Conservation (phyloP, 2,113 vertebrate genomes). For the Ovis canadensis region DNA sequence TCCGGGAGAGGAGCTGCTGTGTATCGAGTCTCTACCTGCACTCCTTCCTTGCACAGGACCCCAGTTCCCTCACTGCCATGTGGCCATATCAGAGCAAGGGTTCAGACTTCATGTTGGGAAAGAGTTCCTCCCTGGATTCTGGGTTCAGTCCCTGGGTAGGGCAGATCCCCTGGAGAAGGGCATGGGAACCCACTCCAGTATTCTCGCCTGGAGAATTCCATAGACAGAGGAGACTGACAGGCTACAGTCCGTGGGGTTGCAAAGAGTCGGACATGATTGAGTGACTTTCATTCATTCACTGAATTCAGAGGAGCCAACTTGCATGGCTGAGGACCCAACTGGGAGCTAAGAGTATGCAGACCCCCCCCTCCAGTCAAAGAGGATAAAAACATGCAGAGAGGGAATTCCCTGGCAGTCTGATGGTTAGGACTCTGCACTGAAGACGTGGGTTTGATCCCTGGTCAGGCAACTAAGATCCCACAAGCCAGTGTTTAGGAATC, state of each 20-base stretch:
- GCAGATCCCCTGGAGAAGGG: not conserved
- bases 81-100: not conserved
- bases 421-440: not conserved
- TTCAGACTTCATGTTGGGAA: not conserved
- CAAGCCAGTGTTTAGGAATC: not conserved
- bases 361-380: not conserved
- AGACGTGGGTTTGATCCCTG: not conserved
- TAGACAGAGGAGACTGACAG: not conserved
- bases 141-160: not conserved
- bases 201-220: not conserved
- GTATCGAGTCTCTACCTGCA: not conserved
- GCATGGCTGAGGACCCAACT: not conserved
- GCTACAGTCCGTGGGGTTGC: not conserved
- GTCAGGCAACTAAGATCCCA: not conserved
- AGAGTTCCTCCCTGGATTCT: not conserved
- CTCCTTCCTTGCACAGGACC: not conserved
- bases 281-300: not conserved
- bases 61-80: not conserved
- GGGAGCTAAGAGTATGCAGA: not conserved
- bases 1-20: not conserved
- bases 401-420: not conserved
- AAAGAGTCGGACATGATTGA: not conserved
- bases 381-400: not conserved
- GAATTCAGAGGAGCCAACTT: not conserved
- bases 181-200: not conserved